Evolutionary conservation across 2,113 vertebrate species (phyloP), one percentile per base, ranked within the genome.

Genomic region (Uria aalge): DNA sequence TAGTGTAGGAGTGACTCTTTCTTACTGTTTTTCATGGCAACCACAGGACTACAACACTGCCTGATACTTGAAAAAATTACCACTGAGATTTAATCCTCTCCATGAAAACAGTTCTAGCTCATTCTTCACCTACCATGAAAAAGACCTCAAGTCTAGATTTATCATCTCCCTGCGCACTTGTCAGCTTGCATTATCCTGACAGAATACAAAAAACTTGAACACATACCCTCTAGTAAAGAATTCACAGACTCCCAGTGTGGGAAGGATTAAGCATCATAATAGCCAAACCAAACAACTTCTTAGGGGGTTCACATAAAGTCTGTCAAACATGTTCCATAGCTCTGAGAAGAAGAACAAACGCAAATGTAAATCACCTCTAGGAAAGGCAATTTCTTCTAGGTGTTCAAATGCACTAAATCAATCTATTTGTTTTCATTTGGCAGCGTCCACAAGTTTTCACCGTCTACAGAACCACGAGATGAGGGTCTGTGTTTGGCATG

Each of bases 281-380:
- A 74, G 89, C 47, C 87, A 82, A 64, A 66, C 29, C 21, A 85
- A 74, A 75, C n/a, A 71, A 16, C 63, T 95, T 96, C 89, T 76
- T 71, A 47, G 48, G 68, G 76, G 22, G 7, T 79, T 80, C 62
- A 24, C 56, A 69, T 62, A 12, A 34, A 87, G 57, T 45, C 84
- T 88, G 68, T 77, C 18, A 73, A 92, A 85, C 57, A 50, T 8
- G 40, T 78, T 84, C 36, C 50, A 53, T 36, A 76, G 71, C 73
- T 90, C 73, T 80, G 55, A 96, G 90, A 94, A 96, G n/a, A 85
- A 78, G 87, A 94, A 83, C 57, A 85, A 94, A 97, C 92, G 74
- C 74, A 96, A 95, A 94, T 79, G 47, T 57, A 79, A 94, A 71
- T 45, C 82, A 90, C 64, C 64, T 86, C 78, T 85, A 85, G 92